Evolutionary conservation across 2,113 vertebrate species (phyloP).

Genomic region (Calcarius ornatus): DNA sequence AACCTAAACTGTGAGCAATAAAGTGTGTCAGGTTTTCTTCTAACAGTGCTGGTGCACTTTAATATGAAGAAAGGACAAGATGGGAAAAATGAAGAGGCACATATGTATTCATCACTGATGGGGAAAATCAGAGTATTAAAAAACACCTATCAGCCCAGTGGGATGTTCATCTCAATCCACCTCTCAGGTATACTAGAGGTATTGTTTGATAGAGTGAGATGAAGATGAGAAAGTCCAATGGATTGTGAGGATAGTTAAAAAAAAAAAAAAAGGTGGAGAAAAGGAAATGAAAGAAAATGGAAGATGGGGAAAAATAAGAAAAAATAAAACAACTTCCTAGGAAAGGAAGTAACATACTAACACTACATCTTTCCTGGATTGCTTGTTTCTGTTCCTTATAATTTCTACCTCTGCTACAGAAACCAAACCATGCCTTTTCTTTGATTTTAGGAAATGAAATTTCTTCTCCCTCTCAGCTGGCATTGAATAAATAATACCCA

Average conservation of each 20-base stretch:
- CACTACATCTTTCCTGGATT: not conserved
- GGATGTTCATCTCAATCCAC: not conserved
- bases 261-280: not conserved
- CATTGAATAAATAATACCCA: not conserved
- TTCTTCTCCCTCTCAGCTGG: not conserved
- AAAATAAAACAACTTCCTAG: not conserved
- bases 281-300: not conserved
- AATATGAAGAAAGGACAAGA: not conserved
- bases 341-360: not conserved
- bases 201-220: not conserved
- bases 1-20: not conserved
- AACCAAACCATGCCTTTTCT: not conserved
- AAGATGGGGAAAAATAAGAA: no score
- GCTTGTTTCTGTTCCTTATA: not conserved
- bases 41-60: not conserved
- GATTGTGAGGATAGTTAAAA: not conserved
- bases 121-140: not conserved
- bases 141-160: not conserved
- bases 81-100: not conserved
- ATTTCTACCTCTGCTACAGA: not conserved
- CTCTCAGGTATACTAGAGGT: not conserved
- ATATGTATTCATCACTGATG: not conserved
- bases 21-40: not conserved
- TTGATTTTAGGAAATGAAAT: not conserved
- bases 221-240: not conserved